Base-by-base conservation (phyloP, 1,140 invertebrate genomes). In the Eufriesea mexicana region DNA sequence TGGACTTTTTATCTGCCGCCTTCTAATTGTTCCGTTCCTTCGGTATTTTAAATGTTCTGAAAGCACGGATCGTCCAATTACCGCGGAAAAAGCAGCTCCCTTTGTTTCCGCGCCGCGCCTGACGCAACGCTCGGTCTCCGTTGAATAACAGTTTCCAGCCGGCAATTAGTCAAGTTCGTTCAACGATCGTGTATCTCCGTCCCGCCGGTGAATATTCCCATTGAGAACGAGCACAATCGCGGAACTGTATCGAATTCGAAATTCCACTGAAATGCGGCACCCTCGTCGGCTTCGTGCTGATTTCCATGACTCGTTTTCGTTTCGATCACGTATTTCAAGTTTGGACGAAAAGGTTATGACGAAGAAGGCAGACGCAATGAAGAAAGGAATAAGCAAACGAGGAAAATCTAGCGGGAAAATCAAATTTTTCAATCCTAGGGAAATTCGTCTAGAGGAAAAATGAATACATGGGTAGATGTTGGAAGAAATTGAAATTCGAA, bases 91-190 rank as follows among this genome's bases (percentile, higher is more conserved):
- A 67, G n/a, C 12, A 25, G 14, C 2, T 47, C 25, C 23, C 42
- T 67, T 67, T 47, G 66, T 67, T 25, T 42, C 2, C 20, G 10
- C n/a, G n/a, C 45, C 0, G 6, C 9, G 25, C 6, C 6, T 8
- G 20, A 9, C 45, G 16, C 49, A 28, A n/a, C 49, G 6, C 12
- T 20, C 20, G 20, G 20, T 45, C 20, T 14, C 35, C 42, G 35
- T 66, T 66, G 64, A 66, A 66, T 66, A 66, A 66, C 64, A 25
- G 23, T n/a, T 54, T 16, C 49, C 28, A 72, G n/a, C 7, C 25
- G 49, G 25, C 70, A 72, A 72, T 72, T 72, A 72, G 28, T 28
- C 49, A 16, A 72, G 35, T 72, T 72, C 70, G 20, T 71, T 70
- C 68, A 23, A 71, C 68, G 49, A 54, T 54, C 70, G 49, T 28